Evolutionary conservation across 2,888 invertebrate genomes (phyloP).

Genomic region (Sympetrum striolatum): DNA sequence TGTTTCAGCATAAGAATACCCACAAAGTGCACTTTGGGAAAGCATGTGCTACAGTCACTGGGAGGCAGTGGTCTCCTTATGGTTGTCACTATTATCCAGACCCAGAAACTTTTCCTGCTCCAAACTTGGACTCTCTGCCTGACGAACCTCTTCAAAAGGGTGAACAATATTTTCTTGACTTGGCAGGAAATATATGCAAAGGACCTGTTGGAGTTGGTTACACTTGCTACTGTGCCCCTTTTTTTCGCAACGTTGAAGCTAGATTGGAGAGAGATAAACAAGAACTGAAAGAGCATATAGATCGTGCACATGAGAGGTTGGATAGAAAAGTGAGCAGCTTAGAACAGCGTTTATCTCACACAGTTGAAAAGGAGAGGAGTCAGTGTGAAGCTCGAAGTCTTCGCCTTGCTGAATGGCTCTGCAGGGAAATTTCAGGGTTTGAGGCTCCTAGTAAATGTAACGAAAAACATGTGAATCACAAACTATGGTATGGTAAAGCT

Average conservation of each 20-base stretch:
- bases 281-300: constrained; percentile 78
- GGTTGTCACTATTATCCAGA: constrained; percentile 92
- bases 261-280: constrained; percentile 80
- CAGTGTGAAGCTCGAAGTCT: constrained; percentile 69
- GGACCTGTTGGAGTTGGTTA: constrained; percentile 94
- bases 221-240: constrained; percentile 91
- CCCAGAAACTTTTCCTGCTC: constrained; percentile 82
- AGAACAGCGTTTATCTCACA: constrained; percentile 72
- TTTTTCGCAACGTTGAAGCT: constrained; percentile 87
- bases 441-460: constrained; percentile 59
- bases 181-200: constrained; percentile 94
- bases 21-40: constrained; percentile 66
- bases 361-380: constrained; percentile 69
- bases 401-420: constrained; percentile 75
- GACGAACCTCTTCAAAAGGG: constrained; percentile 85
- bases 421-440: constrained; percentile 66
- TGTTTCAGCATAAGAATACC: constrained; percentile 55
- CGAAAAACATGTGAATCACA: constrained; percentile 63
- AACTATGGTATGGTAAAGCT: constrained; percentile 61
- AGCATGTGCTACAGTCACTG: constrained; percentile 50
- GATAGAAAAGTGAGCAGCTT: constrained; percentile 82
- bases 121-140: constrained; percentile 84
- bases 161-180: constrained; percentile 92
- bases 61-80: constrained; percentile 81
- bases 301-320: constrained; percentile 78